Percentiles rank a stretch among this genome's conserved stretches.
phyloP scores from a whole-genome alignment of 2,888 invertebrate species.

The Cryptus armator region DNA sequence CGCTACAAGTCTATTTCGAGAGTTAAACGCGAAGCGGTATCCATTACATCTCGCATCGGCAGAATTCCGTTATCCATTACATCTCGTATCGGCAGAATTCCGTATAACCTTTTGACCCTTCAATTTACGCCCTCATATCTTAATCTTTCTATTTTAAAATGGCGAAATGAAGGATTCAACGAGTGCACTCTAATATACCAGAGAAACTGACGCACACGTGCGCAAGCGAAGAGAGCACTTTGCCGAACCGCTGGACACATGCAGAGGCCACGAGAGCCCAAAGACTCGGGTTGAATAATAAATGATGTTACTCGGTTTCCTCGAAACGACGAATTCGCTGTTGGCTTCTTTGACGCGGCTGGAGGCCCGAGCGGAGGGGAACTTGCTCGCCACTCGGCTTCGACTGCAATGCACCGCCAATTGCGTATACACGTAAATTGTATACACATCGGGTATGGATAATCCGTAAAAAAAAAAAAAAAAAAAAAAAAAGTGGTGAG shows the following conservation, averaged over 20 bases:
- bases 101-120: not conserved
- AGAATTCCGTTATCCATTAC: too few species aligned
- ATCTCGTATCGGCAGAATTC: too few species aligned
- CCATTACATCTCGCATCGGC: too few species aligned
- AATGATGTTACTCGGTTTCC: slow-evolving; percentile 44
- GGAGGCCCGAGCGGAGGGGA: slow-evolving; percentile 1
- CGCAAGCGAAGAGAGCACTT: not conserved
- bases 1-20: not conserved
- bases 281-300: slow-evolving; percentile 55
- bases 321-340: slow-evolving; percentile 58
- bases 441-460: slow-evolving; percentile 26
- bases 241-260: slow-evolving; percentile 14
- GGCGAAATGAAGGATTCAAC: slow-evolving; percentile 6
- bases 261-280: slow-evolving; percentile 3
- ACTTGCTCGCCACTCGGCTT: slow-evolving; percentile 18
- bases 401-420: slow-evolving; percentile 39
- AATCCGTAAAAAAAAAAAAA: slow-evolving; percentile 60
- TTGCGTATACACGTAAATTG: slow-evolving; percentile 18
- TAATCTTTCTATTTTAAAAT: not conserved
- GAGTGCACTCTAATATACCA: not conserved
- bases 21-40: not conserved
- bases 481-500: slow-evolving; percentile 52
- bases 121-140: not conserved
- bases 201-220: not conserved
- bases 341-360: slow-evolving; percentile 63